Evolutionary conservation across 2,888 invertebrate species (phyloP), one percentile per base, ranked within the genome.

Genomic region (Nomada fucata): DNA sequence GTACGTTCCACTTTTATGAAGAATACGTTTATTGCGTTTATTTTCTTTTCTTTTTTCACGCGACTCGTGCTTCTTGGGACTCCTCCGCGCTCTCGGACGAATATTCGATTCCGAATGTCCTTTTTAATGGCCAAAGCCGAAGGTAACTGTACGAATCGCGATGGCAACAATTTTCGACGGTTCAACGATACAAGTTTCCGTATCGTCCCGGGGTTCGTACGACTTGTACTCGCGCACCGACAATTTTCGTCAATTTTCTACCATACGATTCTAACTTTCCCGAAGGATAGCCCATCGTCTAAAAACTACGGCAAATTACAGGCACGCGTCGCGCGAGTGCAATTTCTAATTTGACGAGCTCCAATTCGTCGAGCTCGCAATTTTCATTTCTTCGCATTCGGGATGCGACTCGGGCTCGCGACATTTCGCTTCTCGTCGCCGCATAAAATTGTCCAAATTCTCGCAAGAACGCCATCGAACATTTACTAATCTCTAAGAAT

Each of bases 291-390:
- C 7, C 36, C 0, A 36, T 7, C 36, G 7, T 36, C 36, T 36
- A 36, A 36, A 36, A 7, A 36, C 36, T 7, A 7, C 36, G 36
- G 42, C 20, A 20, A 68, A 42, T 59, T 15, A 15, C 42, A 59
- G 67, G 63, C 29, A 26, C 20, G 26, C n/a, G 60, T 15, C 50
- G 36, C 65, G 18, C 50, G 42, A 55, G 23, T 23, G 5, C 68
- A 60, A 52, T 67, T 23, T 60, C 75, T 29, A 44, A 61, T n/a
- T 53, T 68, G 29, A 44, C 42, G 29, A 73, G 57, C 29, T 20
- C 29, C n/a, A 61, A 75, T 61, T 68, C 68, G 52, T n/a, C 53
- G 68, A 53, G 53, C 53, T 53, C 15, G 53, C 65, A 9, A 65
- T 29, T 53, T 44, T 29, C 53, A 3, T 44, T 68, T 68, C 53